A percentile compares a stretch with the other conserved stretches of the same genome.
These are phyloP conservation scores for Adelphocoris suturalis DNA, from an alignment of 2,888 invertebrate genomes.

Conservation along the genomic window DNA sequence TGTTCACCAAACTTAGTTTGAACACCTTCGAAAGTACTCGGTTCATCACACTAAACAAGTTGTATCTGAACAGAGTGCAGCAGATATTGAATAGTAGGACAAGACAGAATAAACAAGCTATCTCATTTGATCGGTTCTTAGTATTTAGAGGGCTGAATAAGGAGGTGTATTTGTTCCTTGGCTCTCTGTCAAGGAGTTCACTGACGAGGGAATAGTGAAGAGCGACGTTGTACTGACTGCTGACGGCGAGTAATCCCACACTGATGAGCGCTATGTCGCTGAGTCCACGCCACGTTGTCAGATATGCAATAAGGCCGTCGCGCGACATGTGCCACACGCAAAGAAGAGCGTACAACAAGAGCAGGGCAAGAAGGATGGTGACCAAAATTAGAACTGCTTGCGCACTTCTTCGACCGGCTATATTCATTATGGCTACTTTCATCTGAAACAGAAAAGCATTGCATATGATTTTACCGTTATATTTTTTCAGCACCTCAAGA, in stretches of 20 bases:
- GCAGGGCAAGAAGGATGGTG: not conserved
- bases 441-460: not conserved
- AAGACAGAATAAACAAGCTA: not conserved
- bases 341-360: not conserved
- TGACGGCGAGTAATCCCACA: not conserved
- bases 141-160: not conserved
- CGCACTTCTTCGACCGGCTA: not conserved
- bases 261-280: not conserved
- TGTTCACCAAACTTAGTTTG: not conserved
- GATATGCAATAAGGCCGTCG: not conserved
- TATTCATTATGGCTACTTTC: not conserved
- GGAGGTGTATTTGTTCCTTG: not conserved
- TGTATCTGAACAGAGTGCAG: not conserved
- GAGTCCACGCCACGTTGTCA: not conserved
- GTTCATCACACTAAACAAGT: not conserved
- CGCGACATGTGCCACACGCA: not conserved
- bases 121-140: not conserved
- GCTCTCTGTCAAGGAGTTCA: not conserved
- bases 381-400: not conserved
- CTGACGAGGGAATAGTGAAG: not conserved
- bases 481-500: too few relatives aligned
- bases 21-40: not conserved
- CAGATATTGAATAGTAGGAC: not conserved
- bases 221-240: not conserved
- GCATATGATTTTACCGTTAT: too few relatives aligned